A percentile compares a stretch with the other conserved stretches of the same genome.
phyloP scores from a whole-genome alignment of 2,888 invertebrate species.

The Tenthredo distinguenda region DNA sequence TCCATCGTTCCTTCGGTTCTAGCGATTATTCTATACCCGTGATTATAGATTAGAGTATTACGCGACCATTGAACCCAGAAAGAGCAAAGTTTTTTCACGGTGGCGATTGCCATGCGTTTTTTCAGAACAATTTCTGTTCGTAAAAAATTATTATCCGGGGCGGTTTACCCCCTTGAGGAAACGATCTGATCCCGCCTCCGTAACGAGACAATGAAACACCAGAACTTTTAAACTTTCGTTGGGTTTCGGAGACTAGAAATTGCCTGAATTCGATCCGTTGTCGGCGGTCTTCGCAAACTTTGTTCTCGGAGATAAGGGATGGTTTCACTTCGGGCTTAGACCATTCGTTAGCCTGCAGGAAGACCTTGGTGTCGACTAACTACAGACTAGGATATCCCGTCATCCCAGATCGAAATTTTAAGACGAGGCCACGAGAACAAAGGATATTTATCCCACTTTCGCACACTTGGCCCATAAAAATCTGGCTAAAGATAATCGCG shows the following conservation, averaged over 20 bases:
- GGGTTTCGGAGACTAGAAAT: not conserved
- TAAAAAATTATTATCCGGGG: too few species aligned
- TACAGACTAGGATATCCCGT: not conserved
- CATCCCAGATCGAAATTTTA: not conserved
- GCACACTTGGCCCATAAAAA: not conserved
- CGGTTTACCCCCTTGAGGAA: not conserved
- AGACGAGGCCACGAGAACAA: slow-evolving; percentile 22
- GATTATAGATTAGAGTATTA: slow-evolving; percentile 1
- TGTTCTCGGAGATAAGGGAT: slow-evolving; percentile 38
- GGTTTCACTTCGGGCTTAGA: not conserved
- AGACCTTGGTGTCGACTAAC: not conserved
- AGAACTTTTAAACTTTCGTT: slow-evolving; percentile 3
- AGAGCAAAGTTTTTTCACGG: not conserved
- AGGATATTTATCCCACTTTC: not conserved
- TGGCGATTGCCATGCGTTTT: too few species aligned
- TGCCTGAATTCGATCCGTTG: slow-evolving; percentile 11
- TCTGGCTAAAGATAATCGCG: not conserved
- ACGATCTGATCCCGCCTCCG: not conserved
- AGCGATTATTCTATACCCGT: not conserved
- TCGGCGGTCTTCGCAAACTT: slow-evolving; percentile 15
- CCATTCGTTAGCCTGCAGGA: not conserved
- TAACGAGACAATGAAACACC: not conserved
- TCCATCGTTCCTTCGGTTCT: slow-evolving; percentile 13
- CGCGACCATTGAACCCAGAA: not conserved
- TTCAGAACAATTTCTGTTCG: too few species aligned